phyloP scores from a whole-genome alignment of 1,140 invertebrate species.

The Rhysida immarginata region DNA sequence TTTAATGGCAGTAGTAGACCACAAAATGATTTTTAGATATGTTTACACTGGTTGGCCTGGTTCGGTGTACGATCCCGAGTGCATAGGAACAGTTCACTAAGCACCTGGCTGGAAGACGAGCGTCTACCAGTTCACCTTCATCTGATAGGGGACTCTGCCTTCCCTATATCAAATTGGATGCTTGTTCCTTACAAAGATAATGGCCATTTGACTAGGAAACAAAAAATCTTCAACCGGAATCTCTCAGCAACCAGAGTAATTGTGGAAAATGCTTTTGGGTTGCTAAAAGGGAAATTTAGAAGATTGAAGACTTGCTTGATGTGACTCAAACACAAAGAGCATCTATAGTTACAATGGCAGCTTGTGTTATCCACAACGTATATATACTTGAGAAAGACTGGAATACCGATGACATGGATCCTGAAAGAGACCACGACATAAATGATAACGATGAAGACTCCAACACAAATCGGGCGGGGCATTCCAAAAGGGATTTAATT shows the following conservation, averaged over 20 bases:
- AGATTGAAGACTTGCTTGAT: too few relatives aligned
- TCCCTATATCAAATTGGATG: slow-evolving; percentile 21
- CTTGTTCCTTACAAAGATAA: slow-evolving; percentile 24
- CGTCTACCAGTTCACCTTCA: slow-evolving; percentile 15
- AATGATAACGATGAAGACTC: too few relatives aligned
- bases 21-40: slow-evolving; percentile 8
- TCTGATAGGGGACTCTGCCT: slow-evolving; percentile 26
- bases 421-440: too few relatives aligned
- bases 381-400: too few relatives aligned
- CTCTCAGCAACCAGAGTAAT: slow-evolving; percentile 18
- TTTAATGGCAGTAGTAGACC: slow-evolving; percentile 11
- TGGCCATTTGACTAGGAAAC: slow-evolving; percentile 20
- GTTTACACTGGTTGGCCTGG: slow-evolving; percentile 13
- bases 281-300: slow-evolving; percentile 24
- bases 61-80: slow-evolving; percentile 13
- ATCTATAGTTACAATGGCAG: too few relatives aligned
- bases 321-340: too few relatives aligned
- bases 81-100: too few relatives aligned
- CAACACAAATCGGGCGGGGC: too few relatives aligned
- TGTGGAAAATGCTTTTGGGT: slow-evolving; percentile 25
- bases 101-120: neutral
- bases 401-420: too few relatives aligned
- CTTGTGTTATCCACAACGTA: too few relatives aligned
- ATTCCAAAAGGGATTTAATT: too few relatives aligned
- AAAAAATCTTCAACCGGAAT: slow-evolving; percentile 21